phyloP scores from a whole-genome alignment of 2,797 vertebrate species.

The Myotis vivesi region DNA sequence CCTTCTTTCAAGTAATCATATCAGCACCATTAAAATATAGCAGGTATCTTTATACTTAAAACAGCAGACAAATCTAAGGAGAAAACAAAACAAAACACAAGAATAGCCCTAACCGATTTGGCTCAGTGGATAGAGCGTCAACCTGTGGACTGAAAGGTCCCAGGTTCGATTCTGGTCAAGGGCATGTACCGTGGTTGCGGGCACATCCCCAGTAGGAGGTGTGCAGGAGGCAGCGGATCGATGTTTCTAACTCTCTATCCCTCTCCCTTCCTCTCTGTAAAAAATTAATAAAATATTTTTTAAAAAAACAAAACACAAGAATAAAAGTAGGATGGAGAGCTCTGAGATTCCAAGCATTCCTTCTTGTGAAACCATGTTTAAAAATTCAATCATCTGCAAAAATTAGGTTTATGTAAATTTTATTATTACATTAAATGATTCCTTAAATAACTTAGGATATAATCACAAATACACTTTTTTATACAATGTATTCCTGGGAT shows the following conservation, averaged over 20 bases:
- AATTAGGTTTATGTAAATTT: neutral
- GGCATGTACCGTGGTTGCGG: too few species aligned
- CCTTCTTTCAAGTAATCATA: neutral
- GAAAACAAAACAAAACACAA: neutral
- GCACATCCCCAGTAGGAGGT: too few species aligned
- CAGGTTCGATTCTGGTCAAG: too few species aligned
- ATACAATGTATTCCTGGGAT: neutral
- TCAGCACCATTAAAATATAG: neutral
- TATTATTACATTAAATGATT: neutral
- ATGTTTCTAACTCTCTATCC: too few species aligned
- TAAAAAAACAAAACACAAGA: neutral
- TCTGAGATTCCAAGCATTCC: neutral
- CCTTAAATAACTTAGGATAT: neutral
- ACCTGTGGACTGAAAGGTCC: too few species aligned
- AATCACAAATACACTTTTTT: neutral
- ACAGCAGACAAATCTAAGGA: neutral
- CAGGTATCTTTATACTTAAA: neutral
- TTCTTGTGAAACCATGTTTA: neutral
- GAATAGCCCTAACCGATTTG: neutral
- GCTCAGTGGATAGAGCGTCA: too few species aligned
- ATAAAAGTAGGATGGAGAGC: neutral
- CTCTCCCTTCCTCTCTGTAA: too few species aligned
- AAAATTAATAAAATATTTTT: too few species aligned
- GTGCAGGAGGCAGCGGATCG: too few species aligned
- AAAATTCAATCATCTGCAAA: neutral